Base-by-base conservation (phyloP, 1,140 invertebrate genomes). In the Drosophila ananassae region DNA sequence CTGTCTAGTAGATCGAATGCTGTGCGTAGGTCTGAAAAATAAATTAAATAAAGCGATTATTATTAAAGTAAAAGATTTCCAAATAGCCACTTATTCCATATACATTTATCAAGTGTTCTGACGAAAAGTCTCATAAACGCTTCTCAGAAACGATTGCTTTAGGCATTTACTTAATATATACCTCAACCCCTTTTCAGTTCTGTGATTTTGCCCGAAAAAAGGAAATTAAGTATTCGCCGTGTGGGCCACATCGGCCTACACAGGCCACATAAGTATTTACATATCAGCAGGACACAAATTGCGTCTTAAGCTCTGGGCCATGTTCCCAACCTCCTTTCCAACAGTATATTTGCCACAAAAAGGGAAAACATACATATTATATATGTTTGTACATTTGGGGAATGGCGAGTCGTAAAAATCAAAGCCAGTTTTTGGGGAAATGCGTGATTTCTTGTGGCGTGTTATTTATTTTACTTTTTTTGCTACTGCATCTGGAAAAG, bases 1-100 rank as follows among this genome's bases (percentile, higher is more conserved):
- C 94, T 93, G 85, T 96, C 95, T 90, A 96, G 91, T 57, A 96
- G 92, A 28, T 94, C 94, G 91, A 96, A 96, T 41, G 95, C 95
- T 77, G 94, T 95, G 74, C 95, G 93, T 62, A 96, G 92, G 91
- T 96, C 95, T 96, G 92, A 0, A 93, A 93, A 54, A 24, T n/a
- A 41, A 25, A 47, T 8, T 5, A 44, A n/a, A 12, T 13, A 17
- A 44, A 6, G 6, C 7, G 2, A 44, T 44, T 17, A 44, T 7
- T 44, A 6, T 41, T 41, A 41, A 41, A 10, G 32, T 6, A 5
- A 1, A 6, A 6, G 5, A 28, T 17, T 6, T 28, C 25, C 25
- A 6, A 28, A 28, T 28, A 28, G 25, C 7, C 5, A 6, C 25
- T 28, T 28, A 17, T 28, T 28, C 25, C 25, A 28, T 28, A 6